phyloP scores from a whole-genome alignment of 1,140 invertebrate genomes.

The Holcopasites calliopsidis region DNA sequence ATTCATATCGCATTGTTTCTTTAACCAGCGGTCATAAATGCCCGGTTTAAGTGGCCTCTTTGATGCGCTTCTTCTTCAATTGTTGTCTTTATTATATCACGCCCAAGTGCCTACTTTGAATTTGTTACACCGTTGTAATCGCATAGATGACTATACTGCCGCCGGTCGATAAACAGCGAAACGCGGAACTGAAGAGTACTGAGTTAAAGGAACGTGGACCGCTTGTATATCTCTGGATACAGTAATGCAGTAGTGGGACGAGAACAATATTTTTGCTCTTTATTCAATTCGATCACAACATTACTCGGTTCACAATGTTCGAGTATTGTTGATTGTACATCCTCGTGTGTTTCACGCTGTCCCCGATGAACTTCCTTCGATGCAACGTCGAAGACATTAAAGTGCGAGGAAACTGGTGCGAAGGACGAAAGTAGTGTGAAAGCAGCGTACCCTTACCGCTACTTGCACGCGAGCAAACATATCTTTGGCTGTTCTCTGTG shows the following conservation, averaged over 20 bases:
- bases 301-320: slow-evolving; percentile 16
- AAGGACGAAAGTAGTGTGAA: slow-evolving; percentile 47
- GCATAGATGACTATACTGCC: slow-evolving; percentile 35
- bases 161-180: slow-evolving; percentile 55
- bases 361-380: slow-evolving; percentile 3
- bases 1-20: background rate
- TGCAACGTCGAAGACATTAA: slow-evolving; percentile 9
- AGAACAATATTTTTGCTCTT: slow-evolving; percentile 42
- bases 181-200: slow-evolving; percentile 52
- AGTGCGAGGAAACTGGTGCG: slow-evolving; percentile 34
- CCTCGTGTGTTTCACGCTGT: background rate
- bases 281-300: slow-evolving; percentile 28
- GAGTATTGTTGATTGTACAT: slow-evolving; percentile 1
- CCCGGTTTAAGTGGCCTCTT: no score
- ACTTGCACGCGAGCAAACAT: slow-evolving; percentile 30
- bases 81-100: background rate
- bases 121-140: slow-evolving; percentile 16
- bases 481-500: slow-evolving; percentile 5
- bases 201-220: slow-evolving; percentile 54
- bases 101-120: slow-evolving; percentile 28
- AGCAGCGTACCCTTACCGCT: slow-evolving; percentile 42
- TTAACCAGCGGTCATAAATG: background rate
- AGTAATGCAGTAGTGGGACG: slow-evolving; percentile 27
- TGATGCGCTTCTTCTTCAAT: background rate
- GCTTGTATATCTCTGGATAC: slow-evolving; percentile 53